Evolutionary conservation across 2,888 invertebrate species (phyloP).

Genomic region (Homarus gammarus): DNA sequence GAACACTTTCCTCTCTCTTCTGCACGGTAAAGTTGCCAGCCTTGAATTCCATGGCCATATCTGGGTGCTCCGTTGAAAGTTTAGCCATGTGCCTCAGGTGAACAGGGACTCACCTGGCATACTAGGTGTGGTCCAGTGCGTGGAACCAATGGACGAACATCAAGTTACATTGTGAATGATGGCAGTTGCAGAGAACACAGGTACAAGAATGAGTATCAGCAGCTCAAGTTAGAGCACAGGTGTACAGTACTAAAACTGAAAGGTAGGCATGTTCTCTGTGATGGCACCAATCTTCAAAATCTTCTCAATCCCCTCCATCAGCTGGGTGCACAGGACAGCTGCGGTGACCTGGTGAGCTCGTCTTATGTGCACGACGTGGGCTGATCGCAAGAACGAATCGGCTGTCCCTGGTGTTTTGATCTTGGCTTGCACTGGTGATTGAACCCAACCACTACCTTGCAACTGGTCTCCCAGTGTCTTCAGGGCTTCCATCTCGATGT

Average conservation of each 20-base stretch:
- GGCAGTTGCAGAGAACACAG: constrained; percentile 39
- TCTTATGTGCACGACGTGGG: constrained; percentile 7
- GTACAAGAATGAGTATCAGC: constrained; percentile 28
- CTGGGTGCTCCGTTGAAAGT: constrained; percentile 22
- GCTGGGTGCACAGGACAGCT: constrained; percentile 28
- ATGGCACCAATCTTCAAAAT: constrained; percentile 37
- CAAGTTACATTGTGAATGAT: constrained; percentile 37
- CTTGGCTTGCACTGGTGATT: constrained; percentile 17
- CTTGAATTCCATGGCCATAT: constrained; percentile 22
- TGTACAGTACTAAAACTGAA: constrained; percentile 48
- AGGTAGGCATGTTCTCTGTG: background rate
- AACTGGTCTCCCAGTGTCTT: constrained; percentile 32
- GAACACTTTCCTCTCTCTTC: constrained; percentile 8
- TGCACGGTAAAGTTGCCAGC: no score
- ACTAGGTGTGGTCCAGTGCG: constrained; percentile 46
- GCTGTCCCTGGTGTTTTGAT: constrained; percentile 13
- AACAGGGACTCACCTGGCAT: no score
- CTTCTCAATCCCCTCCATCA: background rate
- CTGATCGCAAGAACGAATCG: background rate
- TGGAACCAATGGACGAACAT: constrained; percentile 36
- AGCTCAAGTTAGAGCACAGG: constrained; percentile 37
- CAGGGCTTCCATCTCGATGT: constrained; percentile 29
- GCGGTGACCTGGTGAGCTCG: constrained; percentile 19
- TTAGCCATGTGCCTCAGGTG: constrained; percentile 31
- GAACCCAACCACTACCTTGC: constrained; percentile 26